Base-by-base conservation (phyloP, 2,888 invertebrate genomes). In the Tortrix viridana region DNA sequence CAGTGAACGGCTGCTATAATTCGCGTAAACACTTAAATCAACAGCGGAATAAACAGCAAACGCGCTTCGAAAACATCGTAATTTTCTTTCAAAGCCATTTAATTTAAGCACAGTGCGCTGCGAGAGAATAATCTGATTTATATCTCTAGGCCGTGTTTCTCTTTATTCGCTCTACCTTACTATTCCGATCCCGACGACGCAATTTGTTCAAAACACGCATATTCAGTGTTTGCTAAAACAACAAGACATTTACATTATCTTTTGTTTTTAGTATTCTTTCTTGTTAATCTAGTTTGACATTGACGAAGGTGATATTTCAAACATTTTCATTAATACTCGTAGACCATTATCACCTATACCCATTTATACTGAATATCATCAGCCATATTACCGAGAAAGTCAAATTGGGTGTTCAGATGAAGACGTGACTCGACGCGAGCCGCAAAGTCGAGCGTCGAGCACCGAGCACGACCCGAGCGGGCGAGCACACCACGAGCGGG, bases 51-150 rank as follows among this genome's bases (percentile, higher is more conserved):
- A 63, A 58, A 63, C 63, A 58, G 57, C 63, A 53, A 63, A 63
- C 47, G 53, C 48, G 65, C 58, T 60, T 53, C 72, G 74, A 81
- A 79, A 85, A 80, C 84, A 82, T 80, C 80, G 82, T 86, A 83
- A 84, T 86, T 82, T 82, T 79, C 76, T 76, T 81, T 80, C 79
- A 79, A 76, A 82, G 79, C 81, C 80, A 80, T 85, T 84, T 82
- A 81, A 84, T 85, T 85, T 82, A 80, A 78, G 79, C 77, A 72
- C 76, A 76, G 79, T 73, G 76, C 73, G 77, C 74, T 70, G 74
- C 74, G 75, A 75, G 79, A 74, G 74, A 73, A 77, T 85, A 85
- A 87, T 85, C 86, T 82, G 86, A 86, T 88, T 88, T 86, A 85
- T 85, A 84, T 81, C 80, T 80, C 69, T 71, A 73, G 73, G 74